Conservation (phyloP, 2,113 vertebrate genomes). For the Lycocorax pyrrhopterus region DNA sequence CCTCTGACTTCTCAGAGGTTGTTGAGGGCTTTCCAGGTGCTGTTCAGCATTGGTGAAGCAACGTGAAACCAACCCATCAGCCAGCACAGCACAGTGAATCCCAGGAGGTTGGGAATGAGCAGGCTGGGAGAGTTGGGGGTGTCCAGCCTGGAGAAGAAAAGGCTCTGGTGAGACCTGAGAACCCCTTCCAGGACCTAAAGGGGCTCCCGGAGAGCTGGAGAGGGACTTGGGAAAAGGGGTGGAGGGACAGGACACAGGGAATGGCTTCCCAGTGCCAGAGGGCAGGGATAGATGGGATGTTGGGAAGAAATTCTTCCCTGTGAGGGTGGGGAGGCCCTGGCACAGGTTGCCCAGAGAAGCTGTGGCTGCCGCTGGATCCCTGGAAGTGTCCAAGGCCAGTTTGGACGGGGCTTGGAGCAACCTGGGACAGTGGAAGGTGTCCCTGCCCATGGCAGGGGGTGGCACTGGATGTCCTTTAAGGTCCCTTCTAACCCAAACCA, state of each 20-base stretch:
- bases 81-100: background rate
- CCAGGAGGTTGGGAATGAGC: background rate
- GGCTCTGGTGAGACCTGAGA: background rate
- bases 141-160: background rate
- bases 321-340: accelerated
- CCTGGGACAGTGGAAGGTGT: accelerated
- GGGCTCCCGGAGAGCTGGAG: background rate
- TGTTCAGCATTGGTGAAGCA: background rate
- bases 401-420: accelerated
- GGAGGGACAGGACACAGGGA: accelerated
- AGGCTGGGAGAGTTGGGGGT: background rate
- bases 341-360: accelerated
- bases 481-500: background rate
- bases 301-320: accelerated
- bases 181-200: accelerated
- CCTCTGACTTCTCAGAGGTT: background rate
- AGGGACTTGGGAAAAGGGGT: background rate
- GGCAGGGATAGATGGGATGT: accelerated
- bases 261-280: background rate
- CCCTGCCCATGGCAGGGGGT: background rate
- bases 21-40: background rate
- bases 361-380: background rate
- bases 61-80: background rate
- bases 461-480: accelerated
- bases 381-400: background rate